Conservation (phyloP, 2,888 invertebrate genomes). For the Papilio elwesi region DNA sequence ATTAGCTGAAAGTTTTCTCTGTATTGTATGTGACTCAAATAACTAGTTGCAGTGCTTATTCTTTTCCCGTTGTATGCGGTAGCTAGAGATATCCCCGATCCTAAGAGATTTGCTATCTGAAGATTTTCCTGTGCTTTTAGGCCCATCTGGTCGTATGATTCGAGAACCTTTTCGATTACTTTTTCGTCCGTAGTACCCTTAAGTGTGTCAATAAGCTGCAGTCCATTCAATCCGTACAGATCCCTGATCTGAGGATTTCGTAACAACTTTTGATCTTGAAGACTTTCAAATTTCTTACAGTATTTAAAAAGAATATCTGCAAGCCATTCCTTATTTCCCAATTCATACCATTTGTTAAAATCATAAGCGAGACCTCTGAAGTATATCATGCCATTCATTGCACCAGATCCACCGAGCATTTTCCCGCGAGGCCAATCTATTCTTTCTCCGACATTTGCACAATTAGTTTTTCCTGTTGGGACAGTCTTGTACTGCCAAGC, state of each 20-base stretch:
- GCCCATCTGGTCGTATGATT: conserved; percentile 56
- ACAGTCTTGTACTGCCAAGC: conserved; percentile 91
- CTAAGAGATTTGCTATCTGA: conserved; percentile 71
- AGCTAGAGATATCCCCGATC: conserved; percentile 74
- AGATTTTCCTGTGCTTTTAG: conserved; percentile 54
- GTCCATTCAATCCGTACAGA: conserved; percentile 72
- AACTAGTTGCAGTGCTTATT: conserved; percentile 78
- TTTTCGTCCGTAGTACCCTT: conserved; percentile 68
- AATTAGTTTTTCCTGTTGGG: conserved; percentile 89
- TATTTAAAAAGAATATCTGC: conserved; percentile 61
- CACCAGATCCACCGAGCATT: conserved; percentile 84
- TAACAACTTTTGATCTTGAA: conserved; percentile 54
- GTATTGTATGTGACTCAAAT: conserved; percentile 57
- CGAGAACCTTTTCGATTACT: conserved; percentile 56
- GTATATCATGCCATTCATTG: conserved; percentile 84
- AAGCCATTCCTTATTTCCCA: conserved; percentile 83
- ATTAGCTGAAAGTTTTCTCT: conserved; percentile 66
- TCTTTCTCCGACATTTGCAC: conserved; percentile 85
- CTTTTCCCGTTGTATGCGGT: conserved; percentile 76
- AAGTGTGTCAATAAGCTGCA: conserved; percentile 71
- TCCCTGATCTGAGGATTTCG: conserved; percentile 49
- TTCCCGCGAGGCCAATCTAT: conserved; percentile 85
- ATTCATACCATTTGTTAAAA: conserved; percentile 79
- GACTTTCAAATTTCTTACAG: conserved; percentile 54
- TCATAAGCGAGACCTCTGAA: conserved; percentile 78